Conservation (phyloP, 2,888 invertebrate species). For the Bellardia pandia region DNA sequence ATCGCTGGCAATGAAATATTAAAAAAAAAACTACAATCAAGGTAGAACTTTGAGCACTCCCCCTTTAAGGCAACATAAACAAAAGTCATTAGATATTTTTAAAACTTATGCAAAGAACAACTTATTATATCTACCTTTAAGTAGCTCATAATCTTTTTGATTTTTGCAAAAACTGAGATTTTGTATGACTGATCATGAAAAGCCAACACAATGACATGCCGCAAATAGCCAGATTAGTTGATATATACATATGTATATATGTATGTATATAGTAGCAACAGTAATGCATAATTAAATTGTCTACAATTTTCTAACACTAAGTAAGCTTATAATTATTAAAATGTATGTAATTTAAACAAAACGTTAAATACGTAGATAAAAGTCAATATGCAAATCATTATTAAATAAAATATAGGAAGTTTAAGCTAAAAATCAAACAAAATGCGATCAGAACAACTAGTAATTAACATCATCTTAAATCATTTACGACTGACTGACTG, state of each 20-base stretch:
- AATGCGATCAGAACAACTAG: neutral
- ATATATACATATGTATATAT: conserved; percentile 27
- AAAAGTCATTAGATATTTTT: neutral
- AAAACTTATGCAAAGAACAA: too few relatives aligned
- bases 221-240: conserved; percentile 14
- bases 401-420: conserved; percentile 30
- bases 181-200: conserved; percentile 15
- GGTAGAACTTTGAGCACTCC: neutral
- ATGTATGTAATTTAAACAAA: conserved; percentile 27
- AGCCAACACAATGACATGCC: conserved; percentile 25
- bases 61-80: neutral
- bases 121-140: neutral
- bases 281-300: conserved; percentile 50
- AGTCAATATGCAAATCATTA: conserved; percentile 38
- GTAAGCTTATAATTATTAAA: conserved; percentile 25
- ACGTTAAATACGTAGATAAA: conserved; percentile 21
- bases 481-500: neutral
- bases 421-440: neutral
- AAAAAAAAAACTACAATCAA: neutral
- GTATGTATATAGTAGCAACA: conserved; percentile 11
- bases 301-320: conserved; percentile 37
- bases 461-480: conserved; percentile 20
- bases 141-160: neutral
- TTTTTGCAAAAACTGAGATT: neutral
- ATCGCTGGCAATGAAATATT: neutral